phyloP scores from a whole-genome alignment of 2,797 vertebrate genomes.

The Crenichthys baileyi region DNA sequence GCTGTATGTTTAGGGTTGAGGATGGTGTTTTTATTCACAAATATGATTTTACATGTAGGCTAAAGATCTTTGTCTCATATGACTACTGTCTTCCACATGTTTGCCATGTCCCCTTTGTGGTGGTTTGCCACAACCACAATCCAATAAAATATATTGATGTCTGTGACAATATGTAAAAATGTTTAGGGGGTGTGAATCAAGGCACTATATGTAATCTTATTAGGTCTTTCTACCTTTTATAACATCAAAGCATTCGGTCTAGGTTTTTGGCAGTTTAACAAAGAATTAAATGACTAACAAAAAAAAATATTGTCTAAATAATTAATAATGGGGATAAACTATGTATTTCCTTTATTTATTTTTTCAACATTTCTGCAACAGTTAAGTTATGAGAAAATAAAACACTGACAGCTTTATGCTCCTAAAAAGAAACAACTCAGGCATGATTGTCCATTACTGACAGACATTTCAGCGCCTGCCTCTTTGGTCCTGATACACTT shows the following conservation, averaged over 20 bases:
- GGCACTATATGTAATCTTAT: background rate
- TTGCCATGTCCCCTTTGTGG: background rate
- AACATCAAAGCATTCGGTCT: background rate
- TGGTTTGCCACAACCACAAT: background rate
- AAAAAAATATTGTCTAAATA: background rate
- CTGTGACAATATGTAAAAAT: background rate
- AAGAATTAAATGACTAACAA: background rate
- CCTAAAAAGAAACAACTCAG: background rate
- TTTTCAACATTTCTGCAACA: background rate
- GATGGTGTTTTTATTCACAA: background rate
- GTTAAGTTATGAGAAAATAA: background rate
- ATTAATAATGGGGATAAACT: background rate
- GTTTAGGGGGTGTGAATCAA: background rate
- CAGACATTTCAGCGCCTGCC: constrained; percentile 46
- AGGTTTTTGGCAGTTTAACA: background rate
- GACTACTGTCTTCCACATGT: background rate
- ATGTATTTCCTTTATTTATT: background rate
- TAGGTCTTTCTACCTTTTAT: too few relatives aligned
- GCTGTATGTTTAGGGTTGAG: background rate
- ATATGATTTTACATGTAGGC: background rate
- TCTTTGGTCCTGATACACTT: constrained; percentile 54
- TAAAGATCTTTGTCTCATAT: background rate
- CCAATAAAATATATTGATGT: too few relatives aligned
- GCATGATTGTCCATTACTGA: constrained; percentile 30
- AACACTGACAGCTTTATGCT: background rate